These are phyloP conservation scores for Xanthostigma xanthostigma DNA, from an alignment of 2,888 invertebrate genomes.

Conservation along the genomic window DNA sequence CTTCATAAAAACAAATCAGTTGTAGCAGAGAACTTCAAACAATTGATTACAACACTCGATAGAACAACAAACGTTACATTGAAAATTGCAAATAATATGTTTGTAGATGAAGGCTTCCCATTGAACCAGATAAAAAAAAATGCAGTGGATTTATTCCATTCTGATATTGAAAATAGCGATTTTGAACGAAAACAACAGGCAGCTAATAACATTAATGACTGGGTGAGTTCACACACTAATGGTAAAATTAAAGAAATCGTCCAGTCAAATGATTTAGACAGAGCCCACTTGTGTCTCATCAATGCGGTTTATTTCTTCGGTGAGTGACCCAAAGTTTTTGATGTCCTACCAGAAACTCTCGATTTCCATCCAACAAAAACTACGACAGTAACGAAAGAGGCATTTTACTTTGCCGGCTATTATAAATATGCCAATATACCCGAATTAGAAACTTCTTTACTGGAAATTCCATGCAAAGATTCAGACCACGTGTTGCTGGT, in stretches of 20 bases:
- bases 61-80: constrained; percentile 5
- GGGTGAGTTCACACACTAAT: constrained; percentile 68
- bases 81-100: constrained; percentile 7
- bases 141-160: constrained; percentile 44
- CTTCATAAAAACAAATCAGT: constrained; percentile 11
- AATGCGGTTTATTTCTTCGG: constrained; percentile 79
- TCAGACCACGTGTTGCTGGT: constrained; percentile 58
- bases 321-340: background rate
- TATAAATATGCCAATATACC: constrained; percentile 33
- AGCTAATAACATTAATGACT: constrained; percentile 51
- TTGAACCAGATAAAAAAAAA: constrained; percentile 39
- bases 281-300: constrained; percentile 52
- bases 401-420: constrained; percentile 26
- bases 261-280: constrained; percentile 34
- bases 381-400: constrained; percentile 37
- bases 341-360: background rate
- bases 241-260: constrained; percentile 69
- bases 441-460: constrained; percentile 39
- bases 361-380: constrained; percentile 42
- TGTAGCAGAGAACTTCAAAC: constrained; percentile 9
- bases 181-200: constrained; percentile 35
- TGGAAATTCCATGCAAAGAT: constrained; percentile 59
- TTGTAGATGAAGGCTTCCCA: constrained; percentile 3
- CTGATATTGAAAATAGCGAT: constrained; percentile 45
- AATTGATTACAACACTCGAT: constrained; percentile 4